A percentile compares a stretch with the other conserved stretches of the same genome.
Evolutionary conservation across 2,797 vertebrate species (phyloP).

Genomic region (Euthynnus affinis): DNA sequence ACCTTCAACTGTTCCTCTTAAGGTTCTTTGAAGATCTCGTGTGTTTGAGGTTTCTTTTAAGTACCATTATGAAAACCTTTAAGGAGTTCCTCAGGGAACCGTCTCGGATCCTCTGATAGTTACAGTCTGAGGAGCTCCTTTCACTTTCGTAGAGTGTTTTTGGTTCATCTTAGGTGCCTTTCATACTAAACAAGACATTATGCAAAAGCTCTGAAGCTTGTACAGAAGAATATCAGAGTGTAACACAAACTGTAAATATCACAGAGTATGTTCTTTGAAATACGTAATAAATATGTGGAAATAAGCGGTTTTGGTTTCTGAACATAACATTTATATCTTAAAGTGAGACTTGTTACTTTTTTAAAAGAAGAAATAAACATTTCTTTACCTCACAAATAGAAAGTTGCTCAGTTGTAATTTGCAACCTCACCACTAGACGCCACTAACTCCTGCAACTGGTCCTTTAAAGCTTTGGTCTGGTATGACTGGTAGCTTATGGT

Average conservation of each 20-base stretch:
- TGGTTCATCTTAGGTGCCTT: constrained; percentile 41
- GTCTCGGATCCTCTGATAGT: constrained; percentile 35
- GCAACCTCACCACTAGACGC: too few relatives aligned
- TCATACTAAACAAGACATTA: constrained; percentile 32
- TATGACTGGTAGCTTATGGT: too few relatives aligned
- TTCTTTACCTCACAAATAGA: neutral
- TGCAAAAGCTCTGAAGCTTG: neutral
- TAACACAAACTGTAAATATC: constrained; percentile 19
- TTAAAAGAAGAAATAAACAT: neutral
- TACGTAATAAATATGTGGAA: neutral
- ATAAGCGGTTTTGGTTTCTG: neutral
- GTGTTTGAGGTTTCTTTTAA: neutral
- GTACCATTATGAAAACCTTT: neutral
- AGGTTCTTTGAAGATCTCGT: constrained; percentile 10
- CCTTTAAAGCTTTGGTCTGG: too few relatives aligned
- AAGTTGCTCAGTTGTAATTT: neutral
- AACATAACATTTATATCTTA: constrained; percentile 9
- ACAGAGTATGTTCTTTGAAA: neutral
- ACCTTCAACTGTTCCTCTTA: neutral
- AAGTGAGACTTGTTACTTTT: constrained; percentile 16
- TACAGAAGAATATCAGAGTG: constrained; percentile 8
- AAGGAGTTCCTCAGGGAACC: constrained; percentile 48
- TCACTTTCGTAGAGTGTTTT: constrained; percentile 28
- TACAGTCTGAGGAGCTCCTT: constrained; percentile 7
- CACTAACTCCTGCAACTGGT: too few relatives aligned